A percentile compares a stretch with the other conserved stretches of the same genome.
phyloP scores from a whole-genome alignment of 2,888 invertebrate genomes.

The Oegoconia quadripuncta region DNA sequence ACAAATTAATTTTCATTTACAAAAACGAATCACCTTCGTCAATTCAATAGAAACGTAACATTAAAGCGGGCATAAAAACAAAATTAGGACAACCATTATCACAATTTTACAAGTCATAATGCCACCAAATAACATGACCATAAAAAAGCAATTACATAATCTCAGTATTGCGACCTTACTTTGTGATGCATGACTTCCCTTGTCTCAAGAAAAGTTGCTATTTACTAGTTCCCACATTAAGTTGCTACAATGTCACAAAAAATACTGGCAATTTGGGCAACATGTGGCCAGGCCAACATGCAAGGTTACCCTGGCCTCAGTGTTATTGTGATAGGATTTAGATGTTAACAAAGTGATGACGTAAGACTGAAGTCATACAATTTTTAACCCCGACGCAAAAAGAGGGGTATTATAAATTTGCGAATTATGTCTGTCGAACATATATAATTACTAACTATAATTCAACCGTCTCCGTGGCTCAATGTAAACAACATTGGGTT shows the following conservation, averaged over 20 bases:
- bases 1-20: too few relatives aligned
- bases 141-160: constrained; percentile 11
- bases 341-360: constrained; percentile 31
- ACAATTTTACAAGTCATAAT: neutral
- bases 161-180: constrained; percentile 36
- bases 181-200: constrained; percentile 53
- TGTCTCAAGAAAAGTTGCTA: constrained; percentile 23
- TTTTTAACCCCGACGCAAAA: too few relatives aligned
- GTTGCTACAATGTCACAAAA: constrained; percentile 54
- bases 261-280: constrained; percentile 62
- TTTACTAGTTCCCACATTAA: constrained; percentile 64
- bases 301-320: constrained; percentile 54
- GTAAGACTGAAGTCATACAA: too few relatives aligned
- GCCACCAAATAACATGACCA: neutral
- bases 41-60: too few relatives aligned
- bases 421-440: too few relatives aligned
- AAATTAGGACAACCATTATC: too few relatives aligned
- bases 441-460: too few relatives aligned
- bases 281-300: constrained; percentile 57
- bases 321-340: constrained; percentile 35
- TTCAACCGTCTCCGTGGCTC: too few relatives aligned
- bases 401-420: too few relatives aligned
- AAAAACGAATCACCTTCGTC: too few relatives aligned
- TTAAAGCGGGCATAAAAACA: neutral
- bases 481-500: too few relatives aligned